Evolutionary conservation across 2,113 vertebrate genomes (phyloP), one percentile per base, ranked within the genome.

Genomic region (Cebidichthys violaceus): DNA sequence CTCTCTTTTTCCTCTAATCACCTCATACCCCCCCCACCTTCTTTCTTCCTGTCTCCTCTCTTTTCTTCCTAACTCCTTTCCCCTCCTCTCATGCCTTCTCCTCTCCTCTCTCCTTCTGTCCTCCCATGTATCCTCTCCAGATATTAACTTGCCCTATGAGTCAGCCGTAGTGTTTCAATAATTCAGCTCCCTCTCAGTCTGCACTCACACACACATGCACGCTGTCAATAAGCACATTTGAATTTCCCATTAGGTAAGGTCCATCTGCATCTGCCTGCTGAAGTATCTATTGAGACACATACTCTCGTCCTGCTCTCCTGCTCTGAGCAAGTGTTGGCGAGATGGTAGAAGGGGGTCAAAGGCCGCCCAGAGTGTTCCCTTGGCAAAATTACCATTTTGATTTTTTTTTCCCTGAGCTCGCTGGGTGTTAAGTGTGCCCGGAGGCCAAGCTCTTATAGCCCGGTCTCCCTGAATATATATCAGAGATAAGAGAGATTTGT

Each of bases 301-400:
- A 62, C 78, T 47, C 71, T 24, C 79, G 75, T 82, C 61, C 68
- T 65, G 71, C 87, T 86, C 75, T 73, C 57, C 39, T 41, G 70
- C 83, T 72, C 70, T 0, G 20, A 66, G 74, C 82, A 61, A 84
- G 72, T 74, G 77, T 59, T 81, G 69, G 78, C 0, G 24, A 80
- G 75, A 83, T 29, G 59, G 75, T 52, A 71, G 81, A 77, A 81
- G 55, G 67, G 55, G 86, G 89, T 90, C 86, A 90, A 70, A 92
- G 86, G 86, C 24, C n/a, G 17, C 45, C 66, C 45, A 35, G 39
- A 88, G 78, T 70, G 83, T 78, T 91, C 81, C 55, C 73, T 66
- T 70, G 75, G 90, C 73, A 84, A 89, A 89, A 90, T 88, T 86
- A 88, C 76, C 69, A 85, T 87, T 90, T 78, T 29, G 60, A 72